Conservation (phyloP, 2,113 vertebrate species). For the Tyto alba region DNA sequence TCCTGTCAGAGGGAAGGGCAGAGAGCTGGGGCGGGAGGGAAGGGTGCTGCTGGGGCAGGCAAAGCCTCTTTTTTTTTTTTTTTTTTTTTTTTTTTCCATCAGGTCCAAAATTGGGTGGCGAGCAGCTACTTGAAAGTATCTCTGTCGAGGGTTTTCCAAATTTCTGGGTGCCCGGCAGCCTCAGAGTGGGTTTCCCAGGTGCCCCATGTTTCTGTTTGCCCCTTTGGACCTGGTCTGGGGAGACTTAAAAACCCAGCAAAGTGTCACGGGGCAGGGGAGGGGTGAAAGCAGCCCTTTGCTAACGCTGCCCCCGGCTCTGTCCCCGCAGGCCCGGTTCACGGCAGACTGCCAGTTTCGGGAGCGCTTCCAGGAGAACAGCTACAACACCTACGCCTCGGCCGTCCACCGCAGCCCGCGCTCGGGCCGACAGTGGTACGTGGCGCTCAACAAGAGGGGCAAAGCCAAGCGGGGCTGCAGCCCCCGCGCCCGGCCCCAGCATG, state of each 20-base stretch:
- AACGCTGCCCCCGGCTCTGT: background rate
- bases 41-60: background rate
- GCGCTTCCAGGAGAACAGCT: slow-evolving; percentile 97
- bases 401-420: slow-evolving; percentile 82
- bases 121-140: background rate
- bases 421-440: slow-evolving; percentile 91
- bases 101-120: background rate
- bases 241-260: accelerated
- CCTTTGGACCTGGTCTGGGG: background rate
- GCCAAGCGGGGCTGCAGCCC: slow-evolving; percentile 94
- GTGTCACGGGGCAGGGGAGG: accelerated
- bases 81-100: too few relatives aligned
- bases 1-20: background rate
- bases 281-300: accelerated
- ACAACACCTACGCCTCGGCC: slow-evolving; percentile 94
- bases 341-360: slow-evolving; percentile 95
- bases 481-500: slow-evolving; percentile 88
- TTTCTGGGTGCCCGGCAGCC: accelerated
- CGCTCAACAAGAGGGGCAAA: slow-evolving; percentile 94
- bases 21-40: background rate
- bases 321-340: slow-evolving; percentile 79
- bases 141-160: accelerated
- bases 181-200: accelerated
- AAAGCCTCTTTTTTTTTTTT: background rate
- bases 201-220: accelerated